Evolutionary conservation across 2,888 invertebrate genomes (phyloP), one percentile per base, ranked within the genome.

Genomic region (Steinernema hermaphroditum): DNA sequence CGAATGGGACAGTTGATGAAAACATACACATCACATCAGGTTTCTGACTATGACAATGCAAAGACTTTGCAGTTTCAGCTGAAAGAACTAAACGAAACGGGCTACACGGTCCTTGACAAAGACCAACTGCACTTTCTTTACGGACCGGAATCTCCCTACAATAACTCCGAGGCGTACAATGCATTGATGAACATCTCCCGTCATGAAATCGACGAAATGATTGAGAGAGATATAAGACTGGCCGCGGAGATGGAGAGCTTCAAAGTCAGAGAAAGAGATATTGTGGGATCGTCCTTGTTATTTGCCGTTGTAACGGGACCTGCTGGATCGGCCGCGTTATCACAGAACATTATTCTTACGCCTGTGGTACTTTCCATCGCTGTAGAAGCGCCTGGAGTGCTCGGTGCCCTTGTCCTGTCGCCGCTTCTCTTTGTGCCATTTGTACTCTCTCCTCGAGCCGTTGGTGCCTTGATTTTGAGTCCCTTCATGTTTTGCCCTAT

Each of bases 91-190:
- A 81, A 81, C 57, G 46, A 62, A 1, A 79, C 82, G 14, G 82
- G 82, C 34, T 81, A 80, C 68, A 70, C 78, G 0, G 72, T 76
- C n/a, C 71, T 82, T 72, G 74, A 72, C 24, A 46, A 73, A 2
- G 69, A 74, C 1, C 82, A 82, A 54, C 49, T 81, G 19, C 44
- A 76, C n/a, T 68, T 73, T 71, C 44, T 82, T 68, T 82, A 82
- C 49, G 81, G 82, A 0, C 69, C 74, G 0, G 71, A 71, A 0
- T 82, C 82, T 24, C 81, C 80, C 1, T 80, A 75, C 69, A 78
- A 78, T 43, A 74, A 81, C 70, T 69, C 76, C 0, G 76, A 77
- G 27, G 74, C 75, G 14, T 22, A 78, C 0, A 68, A 74, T 6
- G 73, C 74, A 16, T 76, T 80, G 22, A 24, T 69, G 9, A 68